phyloP scores from a whole-genome alignment of 2,113 vertebrate genomes.

The Prunella fulvescens region DNA sequence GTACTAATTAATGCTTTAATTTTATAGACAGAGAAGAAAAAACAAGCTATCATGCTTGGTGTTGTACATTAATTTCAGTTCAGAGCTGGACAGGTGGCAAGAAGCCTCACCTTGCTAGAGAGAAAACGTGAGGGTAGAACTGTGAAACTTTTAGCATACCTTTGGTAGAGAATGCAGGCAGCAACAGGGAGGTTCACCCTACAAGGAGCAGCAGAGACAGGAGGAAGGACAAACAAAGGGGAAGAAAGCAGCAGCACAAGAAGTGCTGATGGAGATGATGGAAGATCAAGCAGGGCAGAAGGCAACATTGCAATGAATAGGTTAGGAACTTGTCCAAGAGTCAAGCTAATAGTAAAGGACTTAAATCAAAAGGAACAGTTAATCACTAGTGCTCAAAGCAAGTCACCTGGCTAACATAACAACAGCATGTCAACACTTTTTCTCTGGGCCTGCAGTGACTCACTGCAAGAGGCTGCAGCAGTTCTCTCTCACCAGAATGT shows the following conservation, averaged over 20 bases:
- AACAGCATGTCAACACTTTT: not conserved
- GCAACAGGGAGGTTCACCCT: not conserved
- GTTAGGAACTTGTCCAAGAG: not conserved
- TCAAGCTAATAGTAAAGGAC: not conserved
- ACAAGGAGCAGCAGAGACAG: not conserved
- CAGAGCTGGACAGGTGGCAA: not conserved
- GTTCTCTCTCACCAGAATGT: not conserved
- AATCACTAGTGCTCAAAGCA: not conserved
- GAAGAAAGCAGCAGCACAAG: not conserved
- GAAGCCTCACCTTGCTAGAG: not conserved
- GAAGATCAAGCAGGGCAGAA: not conserved
- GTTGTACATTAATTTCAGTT: not conserved
- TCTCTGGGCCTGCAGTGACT: not conserved
- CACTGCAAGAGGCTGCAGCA: not conserved
- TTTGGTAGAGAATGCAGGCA: not conserved
- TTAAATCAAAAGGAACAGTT: not conserved
- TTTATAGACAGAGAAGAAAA: not conserved
- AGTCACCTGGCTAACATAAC: not conserved
- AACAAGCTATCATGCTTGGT: not conserved
- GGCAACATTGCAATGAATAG: not conserved
- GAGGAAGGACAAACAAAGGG: accelerated
- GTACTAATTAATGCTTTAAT: not conserved
- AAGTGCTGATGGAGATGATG: not conserved
- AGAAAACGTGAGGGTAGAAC: not conserved
- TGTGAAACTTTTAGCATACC: not conserved